Conservation (phyloP, 2,888 invertebrate genomes). For the Pycnomerus fuliginosus region DNA sequence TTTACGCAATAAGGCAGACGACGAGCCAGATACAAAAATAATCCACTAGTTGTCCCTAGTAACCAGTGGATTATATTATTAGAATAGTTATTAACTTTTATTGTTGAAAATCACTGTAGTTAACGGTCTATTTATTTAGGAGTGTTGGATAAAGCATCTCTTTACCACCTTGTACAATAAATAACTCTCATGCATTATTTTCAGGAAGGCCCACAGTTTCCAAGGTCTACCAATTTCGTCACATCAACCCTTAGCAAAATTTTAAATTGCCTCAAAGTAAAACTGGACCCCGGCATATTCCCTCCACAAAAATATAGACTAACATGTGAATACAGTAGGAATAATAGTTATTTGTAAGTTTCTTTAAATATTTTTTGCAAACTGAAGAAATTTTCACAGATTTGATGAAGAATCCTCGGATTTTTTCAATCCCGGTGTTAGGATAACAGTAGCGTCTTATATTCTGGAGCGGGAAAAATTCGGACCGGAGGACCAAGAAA, state of each 20-base stretch:
- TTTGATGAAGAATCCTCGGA: constrained; percentile 66
- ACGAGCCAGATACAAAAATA: no score
- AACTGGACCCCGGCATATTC: constrained; percentile 61
- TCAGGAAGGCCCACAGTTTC: constrained; percentile 28
- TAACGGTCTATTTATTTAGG: no score
- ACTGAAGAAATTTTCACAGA: constrained; percentile 44
- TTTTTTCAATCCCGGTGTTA: constrained; percentile 67
- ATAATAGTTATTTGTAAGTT: constrained; percentile 72
- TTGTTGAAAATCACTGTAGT: no score
- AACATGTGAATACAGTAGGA: constrained; percentile 67
- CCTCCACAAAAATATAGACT: constrained; percentile 64
- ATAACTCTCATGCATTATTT: no score
- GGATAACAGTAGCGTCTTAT: constrained; percentile 71
- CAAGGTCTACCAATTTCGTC: constrained; percentile 33
- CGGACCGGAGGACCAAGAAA: constrained; percentile 58
- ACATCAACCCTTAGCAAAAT: constrained; percentile 46
- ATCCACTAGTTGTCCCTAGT: no score
- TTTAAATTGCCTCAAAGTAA: constrained; percentile 57
- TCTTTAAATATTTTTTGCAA: background rate
- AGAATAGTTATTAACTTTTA: no score
- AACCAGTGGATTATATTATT: no score
- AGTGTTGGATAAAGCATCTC: no score
- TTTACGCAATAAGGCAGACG: no score
- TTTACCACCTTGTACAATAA: no score
- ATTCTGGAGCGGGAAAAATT: constrained; percentile 72